Conservation (phyloP, 92 coral and sea anemone genomes). For the Palythoa grandis region DNA sequence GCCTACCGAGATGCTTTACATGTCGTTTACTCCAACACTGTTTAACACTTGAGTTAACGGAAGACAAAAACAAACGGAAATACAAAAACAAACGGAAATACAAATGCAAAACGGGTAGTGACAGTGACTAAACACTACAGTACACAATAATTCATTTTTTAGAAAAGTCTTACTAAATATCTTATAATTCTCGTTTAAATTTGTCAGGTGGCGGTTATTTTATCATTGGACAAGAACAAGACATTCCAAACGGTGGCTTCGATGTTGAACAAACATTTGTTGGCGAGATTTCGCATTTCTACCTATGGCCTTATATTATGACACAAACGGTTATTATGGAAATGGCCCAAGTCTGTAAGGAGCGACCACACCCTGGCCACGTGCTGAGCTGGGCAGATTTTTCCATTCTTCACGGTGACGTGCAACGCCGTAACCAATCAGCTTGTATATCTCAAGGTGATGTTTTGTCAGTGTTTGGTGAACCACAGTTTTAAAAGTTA, state of each 20-base stretch:
- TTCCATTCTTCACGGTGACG: constrained; percentile 47
- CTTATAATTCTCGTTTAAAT: not conserved
- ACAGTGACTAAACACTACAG: too few relatives aligned
- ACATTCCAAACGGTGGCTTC: constrained; percentile 54
- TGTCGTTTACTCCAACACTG: too few relatives aligned
- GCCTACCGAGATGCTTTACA: too few relatives aligned
- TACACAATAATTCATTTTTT: too few relatives aligned
- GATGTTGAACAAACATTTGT: constrained; percentile 60
- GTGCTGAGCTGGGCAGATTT: constrained; percentile 65
- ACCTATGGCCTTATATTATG: constrained; percentile 63
- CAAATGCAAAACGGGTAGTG: too few relatives aligned
- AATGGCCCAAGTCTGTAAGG: constrained; percentile 62
- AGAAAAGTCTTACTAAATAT: too few relatives aligned
- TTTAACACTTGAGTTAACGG: not conserved
- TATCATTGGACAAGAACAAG: constrained; percentile 68
- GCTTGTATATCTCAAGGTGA: constrained; percentile 19
- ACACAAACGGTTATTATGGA: constrained; percentile 4
- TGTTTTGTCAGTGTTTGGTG: constrained; percentile 24
- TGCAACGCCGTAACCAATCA: constrained; percentile 50
- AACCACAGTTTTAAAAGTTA: constrained; percentile 22
- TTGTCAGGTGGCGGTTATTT: constrained; percentile 48
- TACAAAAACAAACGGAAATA: not conserved
- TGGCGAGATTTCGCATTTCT: constrained; percentile 62
- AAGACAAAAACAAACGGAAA: not conserved
- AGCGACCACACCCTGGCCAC: constrained; percentile 59